Percentiles rank a stretch among this genome's conserved stretches.
These are phyloP conservation scores for Leptodactylus fuscus DNA, from an alignment of 2,113 vertebrate genomes.

Conservation along the genomic window DNA sequence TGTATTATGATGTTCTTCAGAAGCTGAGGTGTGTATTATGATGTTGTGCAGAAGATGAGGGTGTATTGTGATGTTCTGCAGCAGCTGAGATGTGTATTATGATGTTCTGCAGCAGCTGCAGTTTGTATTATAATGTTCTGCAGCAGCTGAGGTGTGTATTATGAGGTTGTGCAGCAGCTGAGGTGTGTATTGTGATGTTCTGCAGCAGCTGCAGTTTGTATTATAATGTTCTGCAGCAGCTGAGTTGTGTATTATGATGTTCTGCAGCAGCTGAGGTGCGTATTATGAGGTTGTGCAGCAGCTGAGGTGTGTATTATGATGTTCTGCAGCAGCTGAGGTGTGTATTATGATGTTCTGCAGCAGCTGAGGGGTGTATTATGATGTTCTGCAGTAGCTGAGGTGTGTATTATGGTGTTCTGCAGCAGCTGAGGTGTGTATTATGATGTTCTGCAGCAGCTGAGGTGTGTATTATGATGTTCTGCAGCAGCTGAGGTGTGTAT, in stretches of 20 bases:
- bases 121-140: neutral
- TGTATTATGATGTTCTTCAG: neutral
- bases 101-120: neutral
- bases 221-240: neutral
- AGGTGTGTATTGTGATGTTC: neutral
- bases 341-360: neutral
- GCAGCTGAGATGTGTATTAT: neutral
- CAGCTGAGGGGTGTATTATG: neutral
- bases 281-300: neutral
- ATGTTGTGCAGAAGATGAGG: neutral
- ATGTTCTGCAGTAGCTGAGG: neutral
- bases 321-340: conserved; percentile 1
- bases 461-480: neutral
- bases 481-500: neutral
- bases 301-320: neutral
- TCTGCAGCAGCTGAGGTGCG: neutral
- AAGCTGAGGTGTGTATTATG: neutral
- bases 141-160: neutral
- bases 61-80: neutral
- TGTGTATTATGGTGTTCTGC: neutral
- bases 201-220: neutral
- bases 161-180: neutral
- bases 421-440: neutral
- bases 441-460: neutral
- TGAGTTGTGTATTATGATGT: neutral